These are phyloP conservation scores for Mellilla xanthometata DNA, from an alignment of 2,888 invertebrate genomes.

Conservation along the genomic window DNA sequence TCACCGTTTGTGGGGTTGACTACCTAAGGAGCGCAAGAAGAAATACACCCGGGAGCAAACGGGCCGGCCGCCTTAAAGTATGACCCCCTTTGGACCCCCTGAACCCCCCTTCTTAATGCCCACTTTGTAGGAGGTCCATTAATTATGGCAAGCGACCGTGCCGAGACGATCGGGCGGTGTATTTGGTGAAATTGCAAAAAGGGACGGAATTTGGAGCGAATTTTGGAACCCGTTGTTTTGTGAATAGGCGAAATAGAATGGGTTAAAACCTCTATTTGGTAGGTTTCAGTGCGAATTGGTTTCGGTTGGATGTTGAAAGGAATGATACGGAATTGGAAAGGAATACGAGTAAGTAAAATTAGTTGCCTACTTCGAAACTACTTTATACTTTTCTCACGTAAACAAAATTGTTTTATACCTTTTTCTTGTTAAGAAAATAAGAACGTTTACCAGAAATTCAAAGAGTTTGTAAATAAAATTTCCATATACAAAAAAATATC, in stretches of 20 bases:
- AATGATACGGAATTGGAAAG: no score
- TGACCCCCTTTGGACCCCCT: constrained; percentile 68
- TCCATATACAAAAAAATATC: no score
- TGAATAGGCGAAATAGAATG: constrained; percentile 16
- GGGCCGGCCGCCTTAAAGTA: constrained; percentile 56
- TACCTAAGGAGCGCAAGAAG: constrained; percentile 74
- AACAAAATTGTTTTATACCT: no score
- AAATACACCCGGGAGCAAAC: constrained; percentile 51
- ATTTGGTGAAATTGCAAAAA: constrained; percentile 35
- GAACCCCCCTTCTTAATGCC: constrained; percentile 71
- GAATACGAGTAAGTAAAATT: no score
- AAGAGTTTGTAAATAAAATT: no score
- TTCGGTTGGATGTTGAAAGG: constrained; percentile 1
- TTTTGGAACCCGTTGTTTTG: constrained; percentile 29
- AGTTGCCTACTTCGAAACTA: no score
- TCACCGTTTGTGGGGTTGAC: constrained; percentile 38
- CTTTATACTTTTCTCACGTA: no score
- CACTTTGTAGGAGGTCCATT: constrained; percentile 73
- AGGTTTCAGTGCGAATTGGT: constrained; percentile 6
- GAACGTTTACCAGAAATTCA: no score
- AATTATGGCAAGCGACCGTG: constrained; percentile 64
- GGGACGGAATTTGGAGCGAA: constrained; percentile 29
- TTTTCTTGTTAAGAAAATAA: no score
- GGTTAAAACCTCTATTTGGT: constrained; percentile 17
- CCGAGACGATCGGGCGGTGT: constrained; percentile 43